A percentile compares a stretch with the other conserved stretches of the same genome.
Conservation (phyloP, 2,113 vertebrate species). For the Columba livia region DNA sequence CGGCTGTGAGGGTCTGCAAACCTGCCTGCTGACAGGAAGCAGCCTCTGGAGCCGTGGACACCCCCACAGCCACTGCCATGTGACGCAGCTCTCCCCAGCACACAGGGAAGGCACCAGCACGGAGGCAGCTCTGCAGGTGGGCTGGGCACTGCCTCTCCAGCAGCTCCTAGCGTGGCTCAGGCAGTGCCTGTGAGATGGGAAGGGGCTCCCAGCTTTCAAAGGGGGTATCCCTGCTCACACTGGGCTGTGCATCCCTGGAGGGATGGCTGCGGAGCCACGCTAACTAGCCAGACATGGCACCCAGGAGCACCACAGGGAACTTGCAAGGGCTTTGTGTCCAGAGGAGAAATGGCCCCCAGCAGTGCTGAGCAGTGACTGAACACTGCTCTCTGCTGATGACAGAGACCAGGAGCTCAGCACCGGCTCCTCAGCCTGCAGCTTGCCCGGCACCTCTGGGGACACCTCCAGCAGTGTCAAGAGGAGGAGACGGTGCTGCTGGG, state of each 20-base stretch:
- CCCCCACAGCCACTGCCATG: accelerated
- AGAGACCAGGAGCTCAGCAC: not conserved
- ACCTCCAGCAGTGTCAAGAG: not conserved
- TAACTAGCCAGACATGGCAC: not conserved
- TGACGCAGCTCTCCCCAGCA: not conserved
- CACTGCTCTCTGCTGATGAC: conserved; percentile 35
- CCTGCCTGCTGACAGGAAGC: not conserved
- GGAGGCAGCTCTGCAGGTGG: not conserved
- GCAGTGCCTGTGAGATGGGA: not conserved
- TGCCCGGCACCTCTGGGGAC: not conserved
- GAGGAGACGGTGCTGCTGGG: not conserved
- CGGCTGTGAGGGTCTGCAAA: not conserved
- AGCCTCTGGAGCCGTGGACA: not conserved
- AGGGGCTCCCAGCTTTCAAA: not conserved
- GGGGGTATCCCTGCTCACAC: not conserved
- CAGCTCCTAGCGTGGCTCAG: not conserved
- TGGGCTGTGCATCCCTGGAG: accelerated
- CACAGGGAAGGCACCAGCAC: not conserved
- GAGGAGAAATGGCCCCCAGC: not conserved
- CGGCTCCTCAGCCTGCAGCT: not conserved
- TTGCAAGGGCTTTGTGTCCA: not conserved
- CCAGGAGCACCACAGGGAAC: not conserved
- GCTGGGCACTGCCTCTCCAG: not conserved
- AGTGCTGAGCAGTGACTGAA: not conserved
- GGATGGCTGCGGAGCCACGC: accelerated